Conservation (phyloP, 2,797 vertebrate species). For the Myotis myotis region DNA sequence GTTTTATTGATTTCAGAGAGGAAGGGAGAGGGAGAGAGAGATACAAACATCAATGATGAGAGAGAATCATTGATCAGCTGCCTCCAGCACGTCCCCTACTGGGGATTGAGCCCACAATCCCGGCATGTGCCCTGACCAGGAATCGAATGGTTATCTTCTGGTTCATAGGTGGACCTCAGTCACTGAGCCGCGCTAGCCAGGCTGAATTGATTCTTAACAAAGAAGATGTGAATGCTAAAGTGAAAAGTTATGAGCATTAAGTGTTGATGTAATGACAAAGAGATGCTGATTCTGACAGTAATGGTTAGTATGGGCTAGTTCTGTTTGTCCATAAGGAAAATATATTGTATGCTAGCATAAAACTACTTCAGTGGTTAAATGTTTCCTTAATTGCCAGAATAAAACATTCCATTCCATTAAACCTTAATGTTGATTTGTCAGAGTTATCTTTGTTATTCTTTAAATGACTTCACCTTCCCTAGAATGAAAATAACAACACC, state of each 20-base stretch:
- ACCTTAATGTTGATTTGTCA: neutral
- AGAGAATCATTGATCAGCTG: too few relatives aligned
- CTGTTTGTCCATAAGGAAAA: constrained; percentile 6
- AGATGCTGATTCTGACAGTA: neutral
- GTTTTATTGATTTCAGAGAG: too few relatives aligned
- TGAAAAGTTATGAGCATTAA: neutral
- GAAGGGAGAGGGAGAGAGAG: too few relatives aligned
- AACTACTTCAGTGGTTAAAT: neutral
- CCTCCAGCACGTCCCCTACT: too few relatives aligned
- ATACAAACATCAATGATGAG: too few relatives aligned
- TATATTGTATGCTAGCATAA: neutral
- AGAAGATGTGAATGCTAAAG: neutral
- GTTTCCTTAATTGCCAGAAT: constrained; percentile 7
- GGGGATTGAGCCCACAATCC: too few relatives aligned
- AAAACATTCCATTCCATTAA: neutral
- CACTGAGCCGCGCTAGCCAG: too few relatives aligned
- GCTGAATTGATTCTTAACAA: neutral
- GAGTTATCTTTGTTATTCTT: constrained; percentile 26
- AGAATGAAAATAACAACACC: constrained; percentile 16
- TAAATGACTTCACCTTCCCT: neutral
- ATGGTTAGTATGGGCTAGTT: neutral
- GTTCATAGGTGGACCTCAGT: too few relatives aligned
- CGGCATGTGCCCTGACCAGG: too few relatives aligned
- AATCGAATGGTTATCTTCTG: too few relatives aligned
- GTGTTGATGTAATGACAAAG: neutral